A percentile compares a stretch with the other conserved stretches of the same genome.
Evolutionary conservation across 2,888 invertebrate genomes (phyloP).

Genomic region (Lymantria monacha): DNA sequence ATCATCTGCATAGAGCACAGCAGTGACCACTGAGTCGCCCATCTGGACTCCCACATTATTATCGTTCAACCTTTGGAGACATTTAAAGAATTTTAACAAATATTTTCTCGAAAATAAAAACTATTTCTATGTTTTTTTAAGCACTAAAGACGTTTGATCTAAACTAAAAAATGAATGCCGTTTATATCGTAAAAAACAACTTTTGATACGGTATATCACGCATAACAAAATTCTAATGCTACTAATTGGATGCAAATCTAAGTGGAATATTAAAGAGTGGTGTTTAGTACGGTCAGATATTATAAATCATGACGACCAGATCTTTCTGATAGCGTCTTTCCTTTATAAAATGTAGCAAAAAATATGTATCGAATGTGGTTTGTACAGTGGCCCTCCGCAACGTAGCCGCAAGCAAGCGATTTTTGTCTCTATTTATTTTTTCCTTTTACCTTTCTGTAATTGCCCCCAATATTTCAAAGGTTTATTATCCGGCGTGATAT

Average conservation of each 20-base stretch:
- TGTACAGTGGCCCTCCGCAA: slow-evolving; percentile 75
- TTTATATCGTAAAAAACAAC: slow-evolving; percentile 24
- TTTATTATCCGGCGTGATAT: slow-evolving; percentile 56
- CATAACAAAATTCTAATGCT: slow-evolving; percentile 53
- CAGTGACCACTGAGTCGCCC: too few species aligned
- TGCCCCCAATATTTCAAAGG: slow-evolving; percentile 63
- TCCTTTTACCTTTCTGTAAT: slow-evolving; percentile 62
- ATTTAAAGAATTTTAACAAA: too few species aligned
- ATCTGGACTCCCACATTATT: too few species aligned
- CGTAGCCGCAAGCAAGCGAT: slow-evolving; percentile 56
- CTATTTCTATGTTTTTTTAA: not conserved
- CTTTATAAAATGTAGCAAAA: slow-evolving; percentile 49
- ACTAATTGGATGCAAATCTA: slow-evolving; percentile 75
- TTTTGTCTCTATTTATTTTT: slow-evolving; percentile 62
- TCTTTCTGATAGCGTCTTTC: slow-evolving; percentile 60
- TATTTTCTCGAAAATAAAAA: not conserved
- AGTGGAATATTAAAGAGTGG: slow-evolving; percentile 69
- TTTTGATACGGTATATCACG: slow-evolving; percentile 56
- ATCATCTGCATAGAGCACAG: too few species aligned
- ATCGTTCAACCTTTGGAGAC: too few species aligned
- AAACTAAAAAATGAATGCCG: slow-evolving; percentile 6
- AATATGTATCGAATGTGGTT: slow-evolving; percentile 58
- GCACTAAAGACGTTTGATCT: slow-evolving; percentile 2
- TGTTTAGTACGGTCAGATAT: slow-evolving; percentile 49
- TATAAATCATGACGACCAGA: slow-evolving; percentile 71